These are phyloP conservation scores for Philopotamus ludificatus DNA, from an alignment of 1,140 invertebrate species.

Conservation along the genomic window DNA sequence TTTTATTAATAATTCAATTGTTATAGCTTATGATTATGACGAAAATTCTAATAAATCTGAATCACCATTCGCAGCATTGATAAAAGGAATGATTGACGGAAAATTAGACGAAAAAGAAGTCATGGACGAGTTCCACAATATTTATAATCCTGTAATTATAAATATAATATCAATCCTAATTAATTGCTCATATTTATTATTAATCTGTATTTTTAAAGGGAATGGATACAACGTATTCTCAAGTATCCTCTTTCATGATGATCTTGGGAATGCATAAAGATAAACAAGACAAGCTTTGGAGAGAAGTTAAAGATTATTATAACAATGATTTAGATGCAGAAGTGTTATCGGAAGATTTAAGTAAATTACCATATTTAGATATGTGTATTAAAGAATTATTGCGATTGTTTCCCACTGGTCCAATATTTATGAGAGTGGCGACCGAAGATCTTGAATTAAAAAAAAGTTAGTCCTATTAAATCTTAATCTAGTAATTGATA, in stretches of 20 bases:
- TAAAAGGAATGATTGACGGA: not conserved
- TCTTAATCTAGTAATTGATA: not conserved
- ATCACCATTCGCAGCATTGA: not conserved
- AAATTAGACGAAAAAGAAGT: conserved; percentile 5
- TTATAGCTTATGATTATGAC: not conserved
- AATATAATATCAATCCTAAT: not conserved
- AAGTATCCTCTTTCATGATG: conserved; percentile 16
- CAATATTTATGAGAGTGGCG: conserved; percentile 2
- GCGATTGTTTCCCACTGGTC: conserved; percentile 13
- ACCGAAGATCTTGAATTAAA: conserved; percentile 3
- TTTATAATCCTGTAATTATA: conserved; percentile 12
- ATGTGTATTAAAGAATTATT: conserved; percentile 20
- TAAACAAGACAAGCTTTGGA: conserved; percentile 4
- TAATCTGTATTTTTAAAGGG: conserved; percentile 1
- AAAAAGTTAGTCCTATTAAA: conserved; percentile 9
- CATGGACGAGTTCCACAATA: conserved; percentile 11
- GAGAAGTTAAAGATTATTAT: conserved; percentile 10
- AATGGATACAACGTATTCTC: conserved; percentile 4
- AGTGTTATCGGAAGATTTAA: not conserved
- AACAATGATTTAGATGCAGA: not conserved
- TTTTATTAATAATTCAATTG: not conserved
- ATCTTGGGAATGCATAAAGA: conserved; percentile 22
- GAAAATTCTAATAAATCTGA: not conserved
- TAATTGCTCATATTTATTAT: no score
- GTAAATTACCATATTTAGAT: conserved; percentile 18